Conservation (phyloP, 2,113 vertebrate species). For the Sander vitreus region DNA sequence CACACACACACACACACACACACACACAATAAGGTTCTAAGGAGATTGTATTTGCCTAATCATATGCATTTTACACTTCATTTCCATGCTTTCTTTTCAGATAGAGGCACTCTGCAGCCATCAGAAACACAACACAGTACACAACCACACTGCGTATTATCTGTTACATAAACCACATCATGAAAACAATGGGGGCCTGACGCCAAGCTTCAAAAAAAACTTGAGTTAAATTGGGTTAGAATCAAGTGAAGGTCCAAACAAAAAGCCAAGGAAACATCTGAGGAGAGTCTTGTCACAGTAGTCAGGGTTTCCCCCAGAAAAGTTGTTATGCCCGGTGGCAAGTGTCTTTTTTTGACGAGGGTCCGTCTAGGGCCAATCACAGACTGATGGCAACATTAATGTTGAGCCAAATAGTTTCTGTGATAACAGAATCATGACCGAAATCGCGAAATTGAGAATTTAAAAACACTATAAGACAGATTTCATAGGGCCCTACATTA, state of each 20-base stretch:
- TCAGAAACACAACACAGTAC: slow-evolving; percentile 42
- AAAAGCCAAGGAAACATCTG: neutral
- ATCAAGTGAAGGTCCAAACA: neutral
- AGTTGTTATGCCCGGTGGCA: too few species aligned
- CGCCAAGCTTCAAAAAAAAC: neutral
- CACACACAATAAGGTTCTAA: slow-evolving; percentile 38
- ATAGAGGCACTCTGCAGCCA: slow-evolving; percentile 48
- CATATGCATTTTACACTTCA: slow-evolving; percentile 79
- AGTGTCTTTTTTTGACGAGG: too few species aligned
- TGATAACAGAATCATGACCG: too few species aligned
- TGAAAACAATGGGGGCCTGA: neutral
- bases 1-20: slow-evolving; percentile 59
- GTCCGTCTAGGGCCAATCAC: too few species aligned
- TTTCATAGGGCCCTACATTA: too few species aligned
- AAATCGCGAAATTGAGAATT: too few species aligned
- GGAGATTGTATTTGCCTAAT: slow-evolving; percentile 70
- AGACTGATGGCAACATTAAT: too few species aligned
- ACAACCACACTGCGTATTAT: slow-evolving; percentile 8
- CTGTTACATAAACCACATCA: neutral
- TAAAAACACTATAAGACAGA: too few species aligned
- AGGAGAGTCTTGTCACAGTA: neutral
- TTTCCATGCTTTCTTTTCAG: slow-evolving; percentile 69
- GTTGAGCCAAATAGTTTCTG: too few species aligned
- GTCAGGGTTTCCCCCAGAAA: too few species aligned
- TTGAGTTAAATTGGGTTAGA: neutral